Conservation (phyloP, 1,140 invertebrate genomes). For the Drosophila lacteicornis region DNA sequence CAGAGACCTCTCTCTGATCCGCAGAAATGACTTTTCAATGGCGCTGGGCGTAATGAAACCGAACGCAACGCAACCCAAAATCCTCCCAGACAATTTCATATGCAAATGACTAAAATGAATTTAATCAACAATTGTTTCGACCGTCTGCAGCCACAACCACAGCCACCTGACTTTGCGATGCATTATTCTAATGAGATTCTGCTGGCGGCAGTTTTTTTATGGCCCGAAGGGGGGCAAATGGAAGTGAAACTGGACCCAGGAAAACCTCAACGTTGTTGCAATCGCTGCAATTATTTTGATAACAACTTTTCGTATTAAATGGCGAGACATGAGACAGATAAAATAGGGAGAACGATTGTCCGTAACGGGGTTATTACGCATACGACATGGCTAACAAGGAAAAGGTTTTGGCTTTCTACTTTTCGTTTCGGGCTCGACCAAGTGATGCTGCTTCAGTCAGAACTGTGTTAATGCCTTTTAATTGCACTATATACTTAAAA, state of each 20-base stretch:
- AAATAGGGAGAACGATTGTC: slow-evolving; percentile 26
- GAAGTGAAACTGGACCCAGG: slow-evolving; percentile 13
- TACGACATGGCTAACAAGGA: slow-evolving; percentile 68
- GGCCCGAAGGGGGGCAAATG: slow-evolving; percentile 3
- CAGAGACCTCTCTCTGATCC: slow-evolving; percentile 37
- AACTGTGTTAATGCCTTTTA: rapidly evolving
- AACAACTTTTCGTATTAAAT: slow-evolving; percentile 82
- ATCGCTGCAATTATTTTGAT: slow-evolving; percentile 76
- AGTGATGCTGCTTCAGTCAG: neutral
- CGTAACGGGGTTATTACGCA: slow-evolving; percentile 63
- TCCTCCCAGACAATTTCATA: slow-evolving; percentile 72
- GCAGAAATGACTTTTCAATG: slow-evolving; percentile 80
- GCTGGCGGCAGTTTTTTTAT: slow-evolving; percentile 69
- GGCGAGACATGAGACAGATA: slow-evolving; percentile 65
- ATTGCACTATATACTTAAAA: too few relatives aligned
- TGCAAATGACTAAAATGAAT: slow-evolving; percentile 81
- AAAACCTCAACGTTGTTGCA: slow-evolving; percentile 54
- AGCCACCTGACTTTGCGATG: slow-evolving; percentile 50
- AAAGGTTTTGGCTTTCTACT: slow-evolving; percentile 6
- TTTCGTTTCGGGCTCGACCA: neutral
- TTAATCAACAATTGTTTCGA: slow-evolving; percentile 80
- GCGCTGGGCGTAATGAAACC: slow-evolving; percentile 70
- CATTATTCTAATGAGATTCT: slow-evolving; percentile 83
- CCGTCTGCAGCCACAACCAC: slow-evolving; percentile 10
- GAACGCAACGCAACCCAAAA: slow-evolving; percentile 17